Conservation (phyloP, 2,113 vertebrate genomes). For the Salminus brasiliensis region DNA sequence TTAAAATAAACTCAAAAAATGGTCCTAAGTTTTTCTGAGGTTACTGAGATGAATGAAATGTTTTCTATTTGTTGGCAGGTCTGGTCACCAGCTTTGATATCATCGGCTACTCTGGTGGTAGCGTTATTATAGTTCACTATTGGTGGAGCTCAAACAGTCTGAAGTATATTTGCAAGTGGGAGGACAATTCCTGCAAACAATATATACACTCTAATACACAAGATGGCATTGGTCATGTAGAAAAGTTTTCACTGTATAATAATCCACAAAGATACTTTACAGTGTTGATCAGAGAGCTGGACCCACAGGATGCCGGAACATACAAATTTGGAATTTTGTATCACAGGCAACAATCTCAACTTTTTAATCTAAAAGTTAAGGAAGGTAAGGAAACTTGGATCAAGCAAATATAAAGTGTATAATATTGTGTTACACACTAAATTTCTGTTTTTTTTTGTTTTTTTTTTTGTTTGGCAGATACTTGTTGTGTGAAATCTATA, state of each 20-base stretch:
- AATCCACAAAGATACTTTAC: not conserved
- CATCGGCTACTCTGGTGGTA: constrained; percentile 3
- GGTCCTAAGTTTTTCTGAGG: not conserved
- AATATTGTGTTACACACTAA: not conserved
- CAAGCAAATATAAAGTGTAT: not conserved
- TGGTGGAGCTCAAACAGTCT: no score
- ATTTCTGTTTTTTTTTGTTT: not conserved
- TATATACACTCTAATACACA: no score
- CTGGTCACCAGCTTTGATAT: not conserved
- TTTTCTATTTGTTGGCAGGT: not conserved
- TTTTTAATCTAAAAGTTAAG: not conserved
- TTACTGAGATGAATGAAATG: not conserved
- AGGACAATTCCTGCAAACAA: not conserved
- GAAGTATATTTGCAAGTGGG: not conserved
- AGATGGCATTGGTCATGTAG: not conserved
- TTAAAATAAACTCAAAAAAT: no score
- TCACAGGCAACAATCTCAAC: not conserved
- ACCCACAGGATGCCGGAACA: not conserved
- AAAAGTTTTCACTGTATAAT: constrained; percentile 35
- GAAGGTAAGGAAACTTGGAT: not conserved
- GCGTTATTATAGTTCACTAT: not conserved
- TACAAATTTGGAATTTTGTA: constrained; percentile 11
- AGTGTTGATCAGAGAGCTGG: constrained; percentile 32
- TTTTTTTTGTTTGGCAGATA: constrained; percentile 26
- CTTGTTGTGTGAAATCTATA: not conserved